Conservation (phyloP, 1,140 invertebrate genomes). For the Mamestra configurata region DNA sequence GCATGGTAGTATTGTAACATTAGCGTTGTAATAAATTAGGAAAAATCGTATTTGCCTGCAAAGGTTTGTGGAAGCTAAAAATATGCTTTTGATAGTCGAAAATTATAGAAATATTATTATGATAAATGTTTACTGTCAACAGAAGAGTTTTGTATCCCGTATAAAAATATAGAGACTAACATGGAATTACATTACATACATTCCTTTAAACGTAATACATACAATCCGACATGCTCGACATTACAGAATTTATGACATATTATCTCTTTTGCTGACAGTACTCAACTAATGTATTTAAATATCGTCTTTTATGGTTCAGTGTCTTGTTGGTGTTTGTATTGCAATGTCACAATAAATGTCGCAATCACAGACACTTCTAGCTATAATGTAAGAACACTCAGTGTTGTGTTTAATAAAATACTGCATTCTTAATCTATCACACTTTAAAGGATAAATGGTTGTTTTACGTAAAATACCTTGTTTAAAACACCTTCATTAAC, state of each 20-base stretch:
- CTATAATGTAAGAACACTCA: not conserved
- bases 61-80: not conserved
- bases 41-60: conserved; percentile 10
- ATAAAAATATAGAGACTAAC: no score
- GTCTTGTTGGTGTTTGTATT: not conserved
- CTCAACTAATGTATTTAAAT: not conserved
- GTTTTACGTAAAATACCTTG: not conserved
- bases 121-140: not conserved
- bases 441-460: not conserved
- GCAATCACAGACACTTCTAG: not conserved
- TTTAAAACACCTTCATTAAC: not conserved
- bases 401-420: not conserved
- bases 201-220: no score
- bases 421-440: not conserved
- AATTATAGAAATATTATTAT: not conserved
- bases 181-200: no score
- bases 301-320: not conserved
- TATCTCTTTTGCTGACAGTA: not conserved
- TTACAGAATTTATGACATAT: no score
- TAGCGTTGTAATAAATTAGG: not conserved
- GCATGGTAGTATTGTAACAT: conserved; percentile 12
- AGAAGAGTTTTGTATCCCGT: not conserved
- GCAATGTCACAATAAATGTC: not conserved
- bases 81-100: not conserved
- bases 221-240: no score